Conservation (phyloP, 2,888 invertebrate species). For the Scaptodrosophila latifasciaeformis region DNA sequence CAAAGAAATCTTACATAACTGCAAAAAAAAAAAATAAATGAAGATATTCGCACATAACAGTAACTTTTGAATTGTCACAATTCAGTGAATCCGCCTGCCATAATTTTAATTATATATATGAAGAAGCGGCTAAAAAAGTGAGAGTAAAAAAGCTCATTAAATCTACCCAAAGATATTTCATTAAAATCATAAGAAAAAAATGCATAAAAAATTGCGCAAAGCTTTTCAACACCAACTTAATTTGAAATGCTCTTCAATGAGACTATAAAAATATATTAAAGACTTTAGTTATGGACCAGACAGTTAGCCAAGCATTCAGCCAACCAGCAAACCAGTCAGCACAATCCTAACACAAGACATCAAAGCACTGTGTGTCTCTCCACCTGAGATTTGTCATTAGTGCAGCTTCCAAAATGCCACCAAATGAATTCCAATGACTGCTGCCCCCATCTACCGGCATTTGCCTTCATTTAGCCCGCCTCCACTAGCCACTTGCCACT, state of each 20-base stretch:
- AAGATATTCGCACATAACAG: too few relatives aligned
- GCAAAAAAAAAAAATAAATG: too few relatives aligned
- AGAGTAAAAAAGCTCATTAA: neutral
- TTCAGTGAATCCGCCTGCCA: neutral
- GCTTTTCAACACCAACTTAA: slow-evolving; percentile 20
- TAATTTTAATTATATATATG: slow-evolving; percentile 4
- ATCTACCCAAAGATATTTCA: neutral
- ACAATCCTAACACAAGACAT: too few relatives aligned
- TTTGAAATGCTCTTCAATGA: slow-evolving; percentile 51
- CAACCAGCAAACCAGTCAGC: too few relatives aligned
- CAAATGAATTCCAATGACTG: too few relatives aligned
- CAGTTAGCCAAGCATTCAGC: too few relatives aligned
- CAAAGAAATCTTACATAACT: too few relatives aligned
- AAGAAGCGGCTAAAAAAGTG: neutral
- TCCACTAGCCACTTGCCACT: too few relatives aligned
- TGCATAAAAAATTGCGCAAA: neutral
- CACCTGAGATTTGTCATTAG: slow-evolving; percentile 3
- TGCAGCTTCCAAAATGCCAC: neutral
- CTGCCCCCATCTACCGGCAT: too few relatives aligned
- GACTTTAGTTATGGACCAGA: neutral
- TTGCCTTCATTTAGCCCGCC: too few relatives aligned
- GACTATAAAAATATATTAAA: slow-evolving; percentile 32
- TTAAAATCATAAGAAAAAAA: neutral
- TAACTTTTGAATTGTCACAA: too few relatives aligned
- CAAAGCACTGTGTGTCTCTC: too few relatives aligned